Base-by-base conservation (phyloP, 2,797 vertebrate genomes). In the Pteronotus mesoamericanus region DNA sequence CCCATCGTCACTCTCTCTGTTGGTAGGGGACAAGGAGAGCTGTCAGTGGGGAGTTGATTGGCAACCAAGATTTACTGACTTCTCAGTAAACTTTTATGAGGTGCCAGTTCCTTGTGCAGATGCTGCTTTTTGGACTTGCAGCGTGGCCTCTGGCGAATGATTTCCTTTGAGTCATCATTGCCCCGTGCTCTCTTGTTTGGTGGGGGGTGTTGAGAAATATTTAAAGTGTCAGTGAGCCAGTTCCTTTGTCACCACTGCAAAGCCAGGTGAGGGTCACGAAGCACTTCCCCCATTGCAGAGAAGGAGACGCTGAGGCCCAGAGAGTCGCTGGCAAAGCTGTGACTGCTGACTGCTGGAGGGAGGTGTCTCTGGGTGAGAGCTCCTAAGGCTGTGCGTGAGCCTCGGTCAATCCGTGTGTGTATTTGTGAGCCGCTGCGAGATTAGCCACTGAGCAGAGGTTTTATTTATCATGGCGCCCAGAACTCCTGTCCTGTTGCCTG, bases 381-480 rank as follows among this genome's bases (percentile, higher is more conserved):
- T 72, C 26, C 53, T 66, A 32, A 32, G 74, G 75, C 91, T 77
- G 34, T 0, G 2, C 32, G n/a, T 7, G 86, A 83, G 46, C 86
- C 55, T 53, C 11, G 2, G 57, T 84, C 29, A 14, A 24, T 94
- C 68, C 71, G 69, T 39, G 61, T 95, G 96, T 91, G 51, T 59
- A 44, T 86, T 94, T 84, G 80, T 46, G 71, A 96, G 93, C 94
- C 26, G 66, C 97, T 19, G 0, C 51, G 94, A 97, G 96, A 94
- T 97, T 94, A 96, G 92, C 96, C 91, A 59, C 94, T 9, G 66
- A 89, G 95, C 85, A 88, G 92, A 92, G 88, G 61, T 86, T 95
- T 97, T 95, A 97, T 96, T 97, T 96, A 96, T 89, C 88, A 90
- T 32, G 85, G 77, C 2, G 85, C 86, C 92, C 92, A 69, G 48